Conservation (phyloP, 2,888 invertebrate genomes). For the Cephus spinipes region DNA sequence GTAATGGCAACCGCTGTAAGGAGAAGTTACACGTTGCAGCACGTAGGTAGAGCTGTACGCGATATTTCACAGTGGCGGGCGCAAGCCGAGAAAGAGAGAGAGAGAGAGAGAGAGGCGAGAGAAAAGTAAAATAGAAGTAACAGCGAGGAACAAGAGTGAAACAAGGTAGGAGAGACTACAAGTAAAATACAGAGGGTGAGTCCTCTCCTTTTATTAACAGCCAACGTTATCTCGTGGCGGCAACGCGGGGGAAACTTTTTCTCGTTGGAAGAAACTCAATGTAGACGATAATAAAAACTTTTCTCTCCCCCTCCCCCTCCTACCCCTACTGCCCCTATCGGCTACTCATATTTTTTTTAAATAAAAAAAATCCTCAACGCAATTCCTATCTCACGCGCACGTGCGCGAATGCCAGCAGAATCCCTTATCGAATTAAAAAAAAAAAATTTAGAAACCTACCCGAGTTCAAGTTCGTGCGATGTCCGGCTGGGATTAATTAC, state of each 20-base stretch:
- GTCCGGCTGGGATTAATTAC: slow-evolving; percentile 48
- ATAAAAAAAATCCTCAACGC: neutral
- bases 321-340: too few relatives aligned
- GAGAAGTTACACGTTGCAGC: neutral
- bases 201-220: neutral
- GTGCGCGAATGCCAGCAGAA: neutral
- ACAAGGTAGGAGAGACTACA: neutral
- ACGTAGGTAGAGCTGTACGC: neutral
- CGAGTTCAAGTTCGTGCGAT: slow-evolving; percentile 52
- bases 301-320: neutral
- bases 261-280: neutral
- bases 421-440: slow-evolving; percentile 34
- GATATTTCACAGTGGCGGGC: neutral
- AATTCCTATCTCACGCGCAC: neutral
- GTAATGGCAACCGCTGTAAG: neutral
- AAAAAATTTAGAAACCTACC: neutral
- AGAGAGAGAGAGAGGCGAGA: neutral
- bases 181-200: neutral
- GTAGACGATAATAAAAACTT: neutral
- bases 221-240: neutral
- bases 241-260: neutral
- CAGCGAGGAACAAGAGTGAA: neutral
- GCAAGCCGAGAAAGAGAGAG: neutral
- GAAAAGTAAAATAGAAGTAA: neutral
- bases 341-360: too few relatives aligned